phyloP scores from a whole-genome alignment of 1,140 invertebrate species.

The Diorhabda elongata region DNA sequence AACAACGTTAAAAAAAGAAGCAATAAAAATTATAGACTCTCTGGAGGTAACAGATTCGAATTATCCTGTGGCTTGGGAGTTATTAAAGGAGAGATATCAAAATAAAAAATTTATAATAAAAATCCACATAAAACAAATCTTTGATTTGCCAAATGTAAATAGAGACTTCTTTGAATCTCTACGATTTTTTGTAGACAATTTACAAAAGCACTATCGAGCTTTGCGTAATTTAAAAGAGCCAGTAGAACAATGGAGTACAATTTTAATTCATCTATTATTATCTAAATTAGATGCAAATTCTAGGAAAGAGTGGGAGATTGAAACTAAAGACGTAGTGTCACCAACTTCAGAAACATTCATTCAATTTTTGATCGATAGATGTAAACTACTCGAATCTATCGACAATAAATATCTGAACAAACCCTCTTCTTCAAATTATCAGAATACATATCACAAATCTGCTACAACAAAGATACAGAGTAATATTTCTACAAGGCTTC shows the following conservation, averaged over 20 bases:
- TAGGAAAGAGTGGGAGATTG: conserved; percentile 21
- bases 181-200: conserved; percentile 24
- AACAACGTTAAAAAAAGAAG: conserved; percentile 27
- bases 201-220: conserved; percentile 26
- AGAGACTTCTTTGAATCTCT: conserved; percentile 28
- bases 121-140: conserved; percentile 26
- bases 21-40: conserved; percentile 26
- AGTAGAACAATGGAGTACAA: conserved; percentile 36
- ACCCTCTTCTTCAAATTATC: neutral
- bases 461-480: neutral
- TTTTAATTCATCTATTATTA: conserved; percentile 26
- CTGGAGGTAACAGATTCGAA: conserved; percentile 33
- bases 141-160: conserved; percentile 23
- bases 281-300: conserved; percentile 17
- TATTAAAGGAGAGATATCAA: conserved; percentile 34
- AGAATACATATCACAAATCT: neutral
- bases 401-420: conserved; percentile 7
- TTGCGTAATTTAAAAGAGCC: conserved; percentile 31
- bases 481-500: neutral
- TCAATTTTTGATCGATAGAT: conserved; percentile 20
- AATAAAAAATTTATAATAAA: conserved; percentile 33
- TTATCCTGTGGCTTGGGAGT: conserved; percentile 32
- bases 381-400: conserved; percentile 19
- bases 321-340: conserved; percentile 16
- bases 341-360: conserved; percentile 19